Conservation (phyloP, 1,140 invertebrate species). For the Drepana arcuata region DNA sequence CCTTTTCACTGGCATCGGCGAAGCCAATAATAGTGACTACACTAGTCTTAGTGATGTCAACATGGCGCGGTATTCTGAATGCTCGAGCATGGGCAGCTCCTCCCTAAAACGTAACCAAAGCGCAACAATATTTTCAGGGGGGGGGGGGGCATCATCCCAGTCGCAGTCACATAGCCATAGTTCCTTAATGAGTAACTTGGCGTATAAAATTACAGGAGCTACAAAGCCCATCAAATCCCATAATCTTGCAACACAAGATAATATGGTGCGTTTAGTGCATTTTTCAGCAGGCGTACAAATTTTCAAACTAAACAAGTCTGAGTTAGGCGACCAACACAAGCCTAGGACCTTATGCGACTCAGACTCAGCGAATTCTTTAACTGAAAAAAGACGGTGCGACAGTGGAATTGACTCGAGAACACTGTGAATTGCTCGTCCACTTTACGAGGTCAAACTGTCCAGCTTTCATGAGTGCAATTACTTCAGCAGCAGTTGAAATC, state of each 20-base stretch:
- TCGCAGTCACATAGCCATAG: constrained; percentile 23
- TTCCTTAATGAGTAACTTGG: constrained; percentile 35
- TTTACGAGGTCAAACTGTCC: constrained; percentile 26
- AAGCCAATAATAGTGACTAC: constrained; percentile 13
- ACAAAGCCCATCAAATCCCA: constrained; percentile 22
- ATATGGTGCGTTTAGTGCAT: constrained; percentile 17
- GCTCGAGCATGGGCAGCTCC: constrained; percentile 11
- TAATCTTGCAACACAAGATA: constrained; percentile 17
- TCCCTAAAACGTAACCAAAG: constrained; percentile 9
- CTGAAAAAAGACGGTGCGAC: not conserved
- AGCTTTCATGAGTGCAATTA: constrained; percentile 12
- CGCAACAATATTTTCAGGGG: constrained; percentile 4
- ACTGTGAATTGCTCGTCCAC: constrained; percentile 28
- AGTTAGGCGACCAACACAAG: constrained; percentile 8
- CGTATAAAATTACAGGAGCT: constrained; percentile 18
- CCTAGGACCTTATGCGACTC: constrained; percentile 15
- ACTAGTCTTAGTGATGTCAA: constrained; percentile 5
- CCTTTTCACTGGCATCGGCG: constrained; percentile 17
- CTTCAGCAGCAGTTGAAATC: constrained; percentile 3
- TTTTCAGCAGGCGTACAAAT: not conserved
- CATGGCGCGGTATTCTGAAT: constrained; percentile 14
- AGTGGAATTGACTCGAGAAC: constrained; percentile 4
- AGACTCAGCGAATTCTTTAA: constrained; percentile 6
- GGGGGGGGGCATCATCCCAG: constrained; percentile 37
- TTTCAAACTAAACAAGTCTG: constrained; percentile 9